phyloP scores from a whole-genome alignment of 2,113 vertebrate species.

The Notiomystis cincta region DNA sequence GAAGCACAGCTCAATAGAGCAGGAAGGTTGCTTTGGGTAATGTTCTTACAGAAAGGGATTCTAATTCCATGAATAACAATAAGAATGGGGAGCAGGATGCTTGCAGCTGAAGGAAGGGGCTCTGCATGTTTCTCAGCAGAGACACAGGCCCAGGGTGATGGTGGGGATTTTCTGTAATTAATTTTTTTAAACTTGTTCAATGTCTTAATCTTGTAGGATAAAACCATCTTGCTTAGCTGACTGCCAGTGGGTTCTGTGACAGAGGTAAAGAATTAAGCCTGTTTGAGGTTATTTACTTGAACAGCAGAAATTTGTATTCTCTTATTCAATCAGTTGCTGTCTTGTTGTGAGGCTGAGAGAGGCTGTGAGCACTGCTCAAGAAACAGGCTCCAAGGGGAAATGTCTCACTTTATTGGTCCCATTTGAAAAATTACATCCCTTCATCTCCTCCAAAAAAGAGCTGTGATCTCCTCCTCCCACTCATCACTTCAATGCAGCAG shows the following conservation, averaged over 20 bases:
- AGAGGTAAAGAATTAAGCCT: background rate
- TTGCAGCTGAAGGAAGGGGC: background rate
- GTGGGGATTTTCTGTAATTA: background rate
- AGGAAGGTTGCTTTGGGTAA: background rate
- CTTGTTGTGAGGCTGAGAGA: background rate
- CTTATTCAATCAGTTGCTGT: background rate
- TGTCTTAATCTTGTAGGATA: background rate
- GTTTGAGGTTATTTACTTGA: background rate
- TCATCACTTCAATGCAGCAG: background rate
- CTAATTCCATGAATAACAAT: background rate
- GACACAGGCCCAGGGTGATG: background rate
- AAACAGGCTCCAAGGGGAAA: background rate
- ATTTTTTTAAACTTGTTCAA: background rate
- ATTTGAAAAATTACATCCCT: conserved; percentile 49
- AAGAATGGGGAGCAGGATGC: background rate
- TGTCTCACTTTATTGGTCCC: conserved; percentile 34
- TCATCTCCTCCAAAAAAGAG: conserved; percentile 18
- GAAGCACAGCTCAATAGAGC: background rate
- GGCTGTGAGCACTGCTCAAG: background rate
- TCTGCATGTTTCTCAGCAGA: background rate
- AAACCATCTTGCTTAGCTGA: background rate
- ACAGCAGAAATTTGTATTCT: background rate
- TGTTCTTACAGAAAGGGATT: background rate
- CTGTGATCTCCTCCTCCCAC: conserved; percentile 2
- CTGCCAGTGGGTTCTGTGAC: background rate